These are phyloP conservation scores for Agriopis leucophaearia DNA, from an alignment of 2,888 invertebrate genomes.

Conservation along the genomic window DNA sequence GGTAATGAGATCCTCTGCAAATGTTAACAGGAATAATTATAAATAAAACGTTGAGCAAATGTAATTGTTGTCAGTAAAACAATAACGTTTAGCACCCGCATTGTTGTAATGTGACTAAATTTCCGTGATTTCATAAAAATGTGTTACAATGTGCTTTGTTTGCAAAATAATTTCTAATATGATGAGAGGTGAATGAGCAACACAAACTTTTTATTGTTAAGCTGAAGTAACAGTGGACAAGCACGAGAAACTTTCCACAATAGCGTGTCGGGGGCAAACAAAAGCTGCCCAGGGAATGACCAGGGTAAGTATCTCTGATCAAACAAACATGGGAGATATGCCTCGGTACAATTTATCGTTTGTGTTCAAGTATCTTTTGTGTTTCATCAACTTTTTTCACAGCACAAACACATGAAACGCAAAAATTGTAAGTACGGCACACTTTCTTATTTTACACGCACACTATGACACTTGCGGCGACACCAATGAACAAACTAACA, in stretches of 20 bases:
- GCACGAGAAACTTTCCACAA: constrained; percentile 1
- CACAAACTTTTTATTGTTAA: constrained; percentile 17
- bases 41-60: constrained; percentile 10
- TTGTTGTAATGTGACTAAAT: not conserved
- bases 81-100: not conserved
- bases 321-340: too few relatives aligned
- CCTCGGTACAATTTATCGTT: too few relatives aligned
- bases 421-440: too few relatives aligned
- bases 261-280: constrained; percentile 24
- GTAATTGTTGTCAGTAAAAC: constrained; percentile 3
- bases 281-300: constrained; percentile 18
- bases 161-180: constrained; percentile 7
- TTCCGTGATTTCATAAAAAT: not conserved
- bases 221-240: constrained; percentile 16
- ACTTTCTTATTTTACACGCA: too few relatives aligned
- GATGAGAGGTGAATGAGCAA: constrained; percentile 10
- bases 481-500: too few relatives aligned
- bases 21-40: constrained; percentile 15
- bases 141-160: constrained; percentile 25
- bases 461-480: too few relatives aligned
- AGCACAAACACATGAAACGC: too few relatives aligned
- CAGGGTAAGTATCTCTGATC: not conserved
- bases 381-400: too few relatives aligned
- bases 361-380: too few relatives aligned
- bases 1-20: constrained; percentile 5